Base-by-base conservation (phyloP, 2,888 invertebrate genomes). In the Pseudolycoriella hygida region DNA sequence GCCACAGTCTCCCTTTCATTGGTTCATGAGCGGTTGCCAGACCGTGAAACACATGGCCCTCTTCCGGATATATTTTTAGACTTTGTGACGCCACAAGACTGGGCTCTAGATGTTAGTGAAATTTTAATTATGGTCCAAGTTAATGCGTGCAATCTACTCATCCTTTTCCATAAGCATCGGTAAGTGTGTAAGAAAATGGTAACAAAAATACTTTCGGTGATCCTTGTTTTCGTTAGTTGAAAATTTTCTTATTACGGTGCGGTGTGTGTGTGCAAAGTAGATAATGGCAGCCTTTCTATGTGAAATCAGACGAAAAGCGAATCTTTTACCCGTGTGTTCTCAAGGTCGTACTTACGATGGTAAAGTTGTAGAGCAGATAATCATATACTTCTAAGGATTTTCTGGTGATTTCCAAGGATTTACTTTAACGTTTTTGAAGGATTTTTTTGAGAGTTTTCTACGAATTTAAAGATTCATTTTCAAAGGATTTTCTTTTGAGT, bases 111-210 rank as follows among this genome's bases (percentile, higher is more conserved):
- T 59, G 80, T 84, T 48, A 87, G 87, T 45, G 90, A 92, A 67
- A 77, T 85, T 64, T 71, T 89, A 55, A 88, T 90, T 60, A 83
- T 90, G 72, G 67, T 82, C 56, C 77, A 80, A 51, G 80, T 85
- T 52, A 79, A 77, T 56, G 73, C 79, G 45, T 79, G 84, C 51
- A 73, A 84, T 66, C 62, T 84, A 52, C 74, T 87, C 53, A 75
- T 88, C 53, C 67, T 87, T 57, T 77, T 88, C 64, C 90, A 92
- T 68, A 85, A 82, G 62, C 84, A 89, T 68, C 79, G 87, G 79
- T 56, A 44, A 53, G 49, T 46, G 15, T 32, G 12, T 77, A 60
- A 5, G 4, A 5, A 5, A 25, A 6, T 25, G 4, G 8, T 25
- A 4, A 25, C 5, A 6, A 25, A 25, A 25, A 6, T 8, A 25